These are phyloP conservation scores for Rhopalosiphum padi DNA, from an alignment of 1,140 invertebrate species.

Conservation along the genomic window DNA sequence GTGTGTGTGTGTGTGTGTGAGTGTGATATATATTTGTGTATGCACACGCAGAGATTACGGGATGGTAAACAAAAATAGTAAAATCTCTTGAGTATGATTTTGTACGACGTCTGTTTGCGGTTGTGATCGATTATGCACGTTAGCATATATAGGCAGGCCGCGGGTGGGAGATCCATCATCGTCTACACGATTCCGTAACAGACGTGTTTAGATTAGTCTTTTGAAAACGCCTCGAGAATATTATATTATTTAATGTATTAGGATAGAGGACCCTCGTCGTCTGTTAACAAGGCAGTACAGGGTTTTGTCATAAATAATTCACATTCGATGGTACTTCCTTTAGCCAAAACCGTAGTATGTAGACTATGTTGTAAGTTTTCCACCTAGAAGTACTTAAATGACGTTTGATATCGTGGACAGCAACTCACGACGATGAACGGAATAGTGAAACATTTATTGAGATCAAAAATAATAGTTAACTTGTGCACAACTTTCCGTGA, in stretches of 20 bases:
- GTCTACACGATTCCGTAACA: conserved; percentile 11
- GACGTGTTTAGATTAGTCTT: conserved; percentile 49
- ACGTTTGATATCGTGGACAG: not conserved
- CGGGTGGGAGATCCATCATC: conserved; percentile 32
- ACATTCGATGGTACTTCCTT: not conserved
- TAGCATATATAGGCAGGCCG: not conserved
- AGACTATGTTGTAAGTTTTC: not conserved
- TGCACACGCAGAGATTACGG: not conserved
- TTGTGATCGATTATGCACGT: conserved; percentile 32
- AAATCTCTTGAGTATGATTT: conserved; percentile 28
- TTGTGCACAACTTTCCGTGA: not conserved
- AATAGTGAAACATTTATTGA: not conserved
- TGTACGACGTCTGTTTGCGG: not conserved
- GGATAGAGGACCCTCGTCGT: not conserved
- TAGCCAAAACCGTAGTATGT: not conserved
- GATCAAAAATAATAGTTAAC: not conserved
- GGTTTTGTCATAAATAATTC: conserved; percentile 44
- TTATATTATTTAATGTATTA: conserved; percentile 23
- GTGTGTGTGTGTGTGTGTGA: too few relatives aligned
- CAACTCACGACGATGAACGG: not conserved
- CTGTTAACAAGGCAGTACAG: conserved; percentile 23
- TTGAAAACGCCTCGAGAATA: not conserved
- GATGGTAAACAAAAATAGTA: not conserved
- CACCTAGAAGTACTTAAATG: not conserved
- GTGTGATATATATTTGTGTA: not conserved